Evolutionary conservation across 1,140 invertebrate species (phyloP).

Genomic region (Schmidtea mediterranea): DNA sequence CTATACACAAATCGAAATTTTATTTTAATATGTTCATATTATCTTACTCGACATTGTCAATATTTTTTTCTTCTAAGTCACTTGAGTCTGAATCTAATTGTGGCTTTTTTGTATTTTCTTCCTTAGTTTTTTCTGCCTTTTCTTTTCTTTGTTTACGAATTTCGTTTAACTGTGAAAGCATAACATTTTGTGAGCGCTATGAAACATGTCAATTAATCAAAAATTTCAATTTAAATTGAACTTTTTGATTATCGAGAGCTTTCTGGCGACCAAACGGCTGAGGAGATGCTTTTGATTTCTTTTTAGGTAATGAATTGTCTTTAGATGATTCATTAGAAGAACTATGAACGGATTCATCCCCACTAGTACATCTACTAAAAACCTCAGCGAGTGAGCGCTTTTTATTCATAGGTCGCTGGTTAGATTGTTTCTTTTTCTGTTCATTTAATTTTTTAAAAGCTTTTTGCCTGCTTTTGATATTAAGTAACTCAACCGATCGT

Average conservation of each 20-base stretch:
- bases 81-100: constrained; percentile 1
- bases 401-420: neutral
- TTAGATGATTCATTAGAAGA: neutral
- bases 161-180: constrained; percentile 2
- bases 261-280: neutral
- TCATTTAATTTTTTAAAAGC: neutral
- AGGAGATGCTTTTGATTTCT: neutral
- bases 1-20: constrained; percentile 9
- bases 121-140: constrained; percentile 4
- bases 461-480: neutral
- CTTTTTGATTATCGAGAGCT: constrained; percentile 1
- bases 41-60: constrained; percentile 12
- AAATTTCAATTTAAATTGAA: no score
- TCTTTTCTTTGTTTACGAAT: constrained; percentile 7
- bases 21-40: no score
- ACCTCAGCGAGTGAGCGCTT: neutral
- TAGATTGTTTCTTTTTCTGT: neutral
- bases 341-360: neutral
- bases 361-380: neutral
- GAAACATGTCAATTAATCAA: neutral
- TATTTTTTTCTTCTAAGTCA: constrained; percentile 6
- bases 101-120: constrained; percentile 5
- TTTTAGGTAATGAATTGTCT: neutral
- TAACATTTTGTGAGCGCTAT: neutral
- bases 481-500: constrained; percentile 61